phyloP scores from a whole-genome alignment of 2,113 vertebrate genomes.

The Pygoscelis adeliae region DNA sequence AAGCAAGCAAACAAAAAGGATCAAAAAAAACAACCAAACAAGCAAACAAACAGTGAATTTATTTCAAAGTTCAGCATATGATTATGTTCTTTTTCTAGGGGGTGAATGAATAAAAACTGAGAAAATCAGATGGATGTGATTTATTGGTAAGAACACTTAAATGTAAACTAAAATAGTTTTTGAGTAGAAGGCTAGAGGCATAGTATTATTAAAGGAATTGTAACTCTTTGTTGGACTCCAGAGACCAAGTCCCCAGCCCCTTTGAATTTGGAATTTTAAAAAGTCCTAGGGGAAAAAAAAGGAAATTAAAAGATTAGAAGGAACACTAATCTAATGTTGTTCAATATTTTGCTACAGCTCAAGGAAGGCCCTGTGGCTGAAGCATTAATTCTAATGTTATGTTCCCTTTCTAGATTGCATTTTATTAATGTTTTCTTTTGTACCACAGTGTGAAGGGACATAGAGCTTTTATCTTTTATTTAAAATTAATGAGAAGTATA shows the following conservation, averaged over 20 bases:
- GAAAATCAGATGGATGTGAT: neutral
- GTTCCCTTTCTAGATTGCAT: neutral
- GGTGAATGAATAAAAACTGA: neutral
- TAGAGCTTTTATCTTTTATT: neutral
- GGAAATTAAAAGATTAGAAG: neutral
- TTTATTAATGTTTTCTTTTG: slow-evolving; percentile 15
- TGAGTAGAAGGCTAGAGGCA: neutral
- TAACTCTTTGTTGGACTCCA: neutral
- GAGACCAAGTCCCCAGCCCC: neutral
- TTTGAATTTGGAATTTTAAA: neutral
- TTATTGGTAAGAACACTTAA: neutral
- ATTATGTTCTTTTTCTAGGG: neutral
- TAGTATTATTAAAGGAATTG: neutral
- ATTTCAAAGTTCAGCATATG: neutral
- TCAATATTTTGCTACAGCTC: neutral
- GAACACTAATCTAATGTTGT: neutral
- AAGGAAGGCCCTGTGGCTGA: neutral
- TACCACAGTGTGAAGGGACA: neutral
- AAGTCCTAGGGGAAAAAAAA: rapidly evolving
- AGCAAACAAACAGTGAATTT: neutral
- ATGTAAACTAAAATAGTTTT: neutral
- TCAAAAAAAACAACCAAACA: rapidly evolving
- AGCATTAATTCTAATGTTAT: neutral
- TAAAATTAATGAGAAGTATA: neutral
- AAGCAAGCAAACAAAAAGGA: neutral